Conservation (phyloP, 2,888 invertebrate genomes). For the Dichetophora obliterata region DNA sequence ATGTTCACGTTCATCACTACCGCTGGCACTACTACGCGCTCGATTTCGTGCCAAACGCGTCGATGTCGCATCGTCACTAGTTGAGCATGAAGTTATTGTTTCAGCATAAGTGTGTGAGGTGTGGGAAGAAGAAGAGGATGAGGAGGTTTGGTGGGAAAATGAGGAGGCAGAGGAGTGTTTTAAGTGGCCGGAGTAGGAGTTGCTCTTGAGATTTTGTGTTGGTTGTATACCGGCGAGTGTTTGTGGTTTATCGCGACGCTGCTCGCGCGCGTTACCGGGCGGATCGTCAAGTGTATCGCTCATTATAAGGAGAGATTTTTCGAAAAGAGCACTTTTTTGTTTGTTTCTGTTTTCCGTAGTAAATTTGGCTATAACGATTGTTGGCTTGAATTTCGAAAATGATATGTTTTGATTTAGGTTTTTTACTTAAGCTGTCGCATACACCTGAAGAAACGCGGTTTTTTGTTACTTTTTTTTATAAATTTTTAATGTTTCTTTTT, state of each 20-base stretch:
- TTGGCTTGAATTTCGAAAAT: not conserved
- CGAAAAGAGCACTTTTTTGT: not conserved
- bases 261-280: conserved; percentile 6
- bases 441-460: conserved; percentile 16
- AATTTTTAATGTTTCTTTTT: not conserved
- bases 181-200: not conserved
- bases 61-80: not conserved
- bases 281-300: conserved; percentile 37
- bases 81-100: not conserved
- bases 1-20: conserved; percentile 57
- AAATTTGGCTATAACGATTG: not conserved
- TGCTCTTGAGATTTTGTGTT: conserved; percentile 46
- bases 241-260: conserved; percentile 64
- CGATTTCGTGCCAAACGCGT: conserved; percentile 53
- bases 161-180: not conserved
- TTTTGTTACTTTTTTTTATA: not conserved
- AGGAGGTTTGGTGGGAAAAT: not conserved
- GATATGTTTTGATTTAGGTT: not conserved
- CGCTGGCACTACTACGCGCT: conserved; percentile 57
- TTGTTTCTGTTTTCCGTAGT: no score
- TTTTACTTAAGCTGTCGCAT: not conserved
- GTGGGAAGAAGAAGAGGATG: not conserved
- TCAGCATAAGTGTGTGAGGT: not conserved
- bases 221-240: conserved; percentile 56
- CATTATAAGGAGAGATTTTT: conserved; percentile 8